Evolutionary conservation across 2,797 vertebrate species (phyloP).

Genomic region (Muscicapa comitata): DNA sequence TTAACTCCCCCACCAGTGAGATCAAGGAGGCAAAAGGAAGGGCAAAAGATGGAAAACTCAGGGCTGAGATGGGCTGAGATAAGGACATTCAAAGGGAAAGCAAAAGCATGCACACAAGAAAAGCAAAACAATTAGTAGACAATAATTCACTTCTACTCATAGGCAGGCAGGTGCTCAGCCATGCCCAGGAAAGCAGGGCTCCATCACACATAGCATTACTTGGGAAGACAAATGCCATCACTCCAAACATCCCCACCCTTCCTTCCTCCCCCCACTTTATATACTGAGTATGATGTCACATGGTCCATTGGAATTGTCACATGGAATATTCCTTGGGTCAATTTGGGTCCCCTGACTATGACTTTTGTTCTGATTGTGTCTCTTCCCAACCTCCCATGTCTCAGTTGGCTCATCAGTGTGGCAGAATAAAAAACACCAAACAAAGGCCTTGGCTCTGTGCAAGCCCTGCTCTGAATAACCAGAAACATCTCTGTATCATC

Average conservation of each 20-base stretch:
- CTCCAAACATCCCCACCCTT: fast-evolving
- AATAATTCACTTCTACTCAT: neutral
- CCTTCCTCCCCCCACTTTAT: neutral
- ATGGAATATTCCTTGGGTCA: neutral
- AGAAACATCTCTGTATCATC: neutral
- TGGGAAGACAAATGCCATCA: neutral
- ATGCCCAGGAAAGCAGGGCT: neutral
- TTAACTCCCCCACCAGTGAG: neutral
- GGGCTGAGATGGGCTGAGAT: no score
- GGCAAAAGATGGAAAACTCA: neutral
- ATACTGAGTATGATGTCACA: neutral
- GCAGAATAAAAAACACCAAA: neutral
- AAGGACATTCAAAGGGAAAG: neutral
- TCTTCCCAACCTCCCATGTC: neutral
- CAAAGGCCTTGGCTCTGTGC: neutral
- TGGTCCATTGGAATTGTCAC: no score
- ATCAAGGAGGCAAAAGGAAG: neutral
- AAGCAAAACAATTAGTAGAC: neutral
- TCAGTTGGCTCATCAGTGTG: neutral
- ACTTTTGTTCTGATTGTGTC: neutral
- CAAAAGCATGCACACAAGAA: neutral
- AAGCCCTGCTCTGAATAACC: neutral
- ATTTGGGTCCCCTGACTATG: neutral
- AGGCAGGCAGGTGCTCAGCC: neutral
- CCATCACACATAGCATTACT: neutral